These are phyloP conservation scores for Scaptomyza polygonia DNA, from an alignment of 2,888 invertebrate genomes.

Conservation along the genomic window DNA sequence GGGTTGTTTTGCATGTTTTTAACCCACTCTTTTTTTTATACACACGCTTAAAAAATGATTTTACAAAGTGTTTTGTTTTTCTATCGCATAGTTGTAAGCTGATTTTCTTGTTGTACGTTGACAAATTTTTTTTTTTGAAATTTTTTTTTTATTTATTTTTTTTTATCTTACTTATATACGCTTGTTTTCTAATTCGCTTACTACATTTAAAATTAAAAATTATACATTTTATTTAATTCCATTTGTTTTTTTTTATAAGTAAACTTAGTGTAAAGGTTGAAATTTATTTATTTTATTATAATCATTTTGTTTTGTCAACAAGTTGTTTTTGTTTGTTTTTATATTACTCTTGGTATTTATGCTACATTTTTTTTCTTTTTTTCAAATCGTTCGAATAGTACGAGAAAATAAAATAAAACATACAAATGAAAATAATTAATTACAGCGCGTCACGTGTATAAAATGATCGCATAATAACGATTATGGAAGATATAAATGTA, in stretches of 20 bases:
- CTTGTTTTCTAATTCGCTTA: constrained; percentile 64
- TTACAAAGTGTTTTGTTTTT: constrained; percentile 64
- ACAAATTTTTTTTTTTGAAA: constrained; percentile 48
- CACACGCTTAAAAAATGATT: constrained; percentile 75
- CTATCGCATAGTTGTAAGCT: constrained; percentile 58
- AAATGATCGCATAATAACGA: constrained; percentile 45
- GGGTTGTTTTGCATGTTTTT: constrained; percentile 36
- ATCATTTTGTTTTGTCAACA: constrained; percentile 53
- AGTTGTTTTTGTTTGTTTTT: constrained; percentile 26
- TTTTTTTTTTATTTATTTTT: constrained; percentile 43
- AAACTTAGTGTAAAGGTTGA: constrained; percentile 61
- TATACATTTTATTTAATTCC: constrained; percentile 60
- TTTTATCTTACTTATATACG: constrained; percentile 34
- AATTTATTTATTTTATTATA: constrained; percentile 48
- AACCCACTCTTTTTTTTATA: constrained; percentile 45
- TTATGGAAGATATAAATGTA: constrained; percentile 57
- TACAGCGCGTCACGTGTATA: constrained; percentile 66
- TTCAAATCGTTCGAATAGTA: constrained; percentile 43
- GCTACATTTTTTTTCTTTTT: constrained; percentile 38
- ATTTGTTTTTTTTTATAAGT: constrained; percentile 56
- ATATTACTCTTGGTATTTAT: constrained; percentile 47
- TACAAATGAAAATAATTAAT: constrained; percentile 48
- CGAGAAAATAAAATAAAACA: constrained; percentile 63
- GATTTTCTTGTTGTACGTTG: constrained; percentile 59
- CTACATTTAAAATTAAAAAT: constrained; percentile 64